Evolutionary conservation across 2,888 invertebrate genomes (phyloP).

Genomic region (Melinaea marsaeus): DNA sequence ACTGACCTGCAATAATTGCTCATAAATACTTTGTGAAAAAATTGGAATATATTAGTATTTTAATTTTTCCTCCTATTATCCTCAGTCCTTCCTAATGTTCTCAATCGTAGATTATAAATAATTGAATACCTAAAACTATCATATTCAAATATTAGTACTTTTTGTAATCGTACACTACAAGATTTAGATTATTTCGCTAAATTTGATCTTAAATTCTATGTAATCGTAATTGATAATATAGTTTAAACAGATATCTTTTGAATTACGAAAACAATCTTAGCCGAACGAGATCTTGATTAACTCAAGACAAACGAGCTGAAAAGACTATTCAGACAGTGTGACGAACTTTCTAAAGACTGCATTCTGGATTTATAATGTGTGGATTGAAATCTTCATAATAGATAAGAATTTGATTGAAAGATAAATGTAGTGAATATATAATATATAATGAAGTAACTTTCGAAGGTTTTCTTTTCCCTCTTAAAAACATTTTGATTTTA

Average conservation of each 20-base stretch:
- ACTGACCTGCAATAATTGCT: conserved; percentile 21
- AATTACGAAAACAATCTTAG: conserved; percentile 33
- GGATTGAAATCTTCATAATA: conserved; percentile 3
- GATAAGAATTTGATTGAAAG: background rate
- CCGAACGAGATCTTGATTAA: conserved; percentile 34
- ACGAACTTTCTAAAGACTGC: conserved; percentile 4
- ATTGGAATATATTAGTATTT: conserved; percentile 17
- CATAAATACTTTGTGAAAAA: conserved; percentile 14
- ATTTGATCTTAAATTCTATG: no score
- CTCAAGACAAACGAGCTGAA: conserved; percentile 37
- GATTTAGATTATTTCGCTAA: no score
- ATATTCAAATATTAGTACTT: no score
- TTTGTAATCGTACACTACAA: no score
- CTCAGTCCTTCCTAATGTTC: no score
- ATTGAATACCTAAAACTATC: no score
- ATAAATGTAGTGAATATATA: background rate
- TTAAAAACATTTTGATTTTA: no score
- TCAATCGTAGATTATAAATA: no score
- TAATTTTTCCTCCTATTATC: background rate
- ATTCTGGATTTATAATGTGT: background rate
- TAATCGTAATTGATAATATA: no score
- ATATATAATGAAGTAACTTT: background rate
- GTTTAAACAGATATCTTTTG: conserved; percentile 14
- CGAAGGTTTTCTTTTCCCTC: no score
- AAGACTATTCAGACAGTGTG: conserved; percentile 27